Base-by-base conservation (phyloP, 2,888 invertebrate genomes). In the Selenia dentaria region DNA sequence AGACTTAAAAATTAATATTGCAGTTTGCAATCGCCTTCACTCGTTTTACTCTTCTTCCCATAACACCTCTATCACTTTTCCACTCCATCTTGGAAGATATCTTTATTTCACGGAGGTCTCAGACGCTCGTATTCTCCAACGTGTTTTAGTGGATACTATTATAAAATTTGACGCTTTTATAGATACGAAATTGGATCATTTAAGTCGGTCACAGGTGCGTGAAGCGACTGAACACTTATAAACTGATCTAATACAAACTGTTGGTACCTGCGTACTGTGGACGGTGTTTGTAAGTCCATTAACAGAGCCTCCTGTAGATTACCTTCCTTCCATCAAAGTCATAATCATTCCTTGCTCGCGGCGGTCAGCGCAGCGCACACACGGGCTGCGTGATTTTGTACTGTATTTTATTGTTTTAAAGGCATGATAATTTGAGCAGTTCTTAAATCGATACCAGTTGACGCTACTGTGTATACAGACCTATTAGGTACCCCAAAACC, bases 1-100 rank as follows among this genome's bases (percentile, higher is more conserved):
- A 88, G 39, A 34, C 50, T 54, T 59, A 64, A 64, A n/a, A 64
- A 73, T 74, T 85, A 85, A 83, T 89, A 90, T 90, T 90, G 89
- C 89, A 85, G 79, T 67, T 80, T 73, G 79, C 83, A 79, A 85
- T 84, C 74, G 73, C 71, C 75, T 73, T 70, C 66, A 63, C 64
- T 64, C 63, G 41, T 65, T 54, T 8, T 27, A 14, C 22, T 50
- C 41, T 50, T 49, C 42, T 51, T 47, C 58, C 54, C 51, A 38
- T 53, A 41, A 43, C 58, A 37, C 55, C 62, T 49, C 35, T 41
- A 43, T 41, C 51, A 48, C 59, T 44, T 35, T 42, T 32, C 44
- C 44, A 29, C 33, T 27, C 47, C 41, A 28, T 14, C 35, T 36
- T 40, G 49, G 47, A 46, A 50, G 52, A 29, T 33, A 37, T 37